Base-by-base conservation (phyloP, 2,888 invertebrate species). In the Parnassius orleans region DNA sequence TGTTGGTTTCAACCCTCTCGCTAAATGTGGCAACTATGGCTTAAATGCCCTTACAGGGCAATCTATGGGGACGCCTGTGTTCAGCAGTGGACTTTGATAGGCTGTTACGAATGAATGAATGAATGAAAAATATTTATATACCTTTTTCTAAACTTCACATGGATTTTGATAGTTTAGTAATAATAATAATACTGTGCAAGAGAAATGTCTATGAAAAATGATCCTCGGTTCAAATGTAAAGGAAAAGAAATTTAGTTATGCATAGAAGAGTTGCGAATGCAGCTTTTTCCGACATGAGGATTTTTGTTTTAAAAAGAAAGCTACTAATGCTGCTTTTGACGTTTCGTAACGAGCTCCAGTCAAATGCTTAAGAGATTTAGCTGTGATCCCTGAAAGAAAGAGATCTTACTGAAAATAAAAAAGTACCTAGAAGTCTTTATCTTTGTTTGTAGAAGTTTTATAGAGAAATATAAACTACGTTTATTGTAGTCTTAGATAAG, bases 321-420 rank as follows among this genome's bases (percentile, higher is more conserved):
- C 33, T 33, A 33, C 33, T 33, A 33, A 5, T 33, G 0, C 0
- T 33, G 5, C 33, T 61, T 60, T 61, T 57, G 52, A 61, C 57
- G 47, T 57, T 43, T 10, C 57, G 53, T 57, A 61, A 53, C 53
- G 57, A 57, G 57, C 52, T 57, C 53, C n/a, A 48, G 47, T 53
- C 53, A 53, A 53, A 52, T 48, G 42, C 48, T 57, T 61, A 33
- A 55, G 14, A 61, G 54, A 61, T 55, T 61, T 52, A 56, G 52
- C 47, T 42, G 55, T 24, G 56, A 57, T 52, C 57, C 19, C 61
- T 57, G 56, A 61, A 61, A 53, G 61, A 57, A 61, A 56, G 42
- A 19, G 10, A 12, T 46, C 12, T 11, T 7, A 7, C 33, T 19
- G 1, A 33, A 33, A 33, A 7, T 33, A 33, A 7, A 33, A 5